Evolutionary conservation across 2,797 vertebrate genomes (phyloP).

Genomic region (Cetoscarus ocellatus): DNA sequence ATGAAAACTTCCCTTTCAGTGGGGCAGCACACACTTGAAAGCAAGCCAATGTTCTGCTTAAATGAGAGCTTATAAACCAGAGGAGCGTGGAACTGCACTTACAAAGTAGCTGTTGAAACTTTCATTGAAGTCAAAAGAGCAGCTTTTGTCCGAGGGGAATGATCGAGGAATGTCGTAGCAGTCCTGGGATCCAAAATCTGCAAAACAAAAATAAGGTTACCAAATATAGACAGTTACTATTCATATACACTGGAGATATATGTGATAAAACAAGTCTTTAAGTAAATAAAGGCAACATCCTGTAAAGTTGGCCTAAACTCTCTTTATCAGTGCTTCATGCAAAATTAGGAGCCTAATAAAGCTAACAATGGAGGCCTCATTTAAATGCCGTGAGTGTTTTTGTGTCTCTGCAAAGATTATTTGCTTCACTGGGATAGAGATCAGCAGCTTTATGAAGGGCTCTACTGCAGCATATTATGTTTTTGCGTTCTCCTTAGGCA

Average conservation of each 20-base stretch:
- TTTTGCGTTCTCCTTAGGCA: slow-evolving; percentile 39
- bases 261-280: neutral
- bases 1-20: neutral
- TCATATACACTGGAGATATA: neutral
- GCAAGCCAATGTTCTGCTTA: neutral
- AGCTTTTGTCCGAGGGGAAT: slow-evolving; percentile 94
- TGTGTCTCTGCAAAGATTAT: slow-evolving; percentile 22
- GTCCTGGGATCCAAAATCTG: slow-evolving; percentile 98
- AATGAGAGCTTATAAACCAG: neutral
- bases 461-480: slow-evolving; percentile 18
- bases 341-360: neutral
- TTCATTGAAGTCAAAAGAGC: slow-evolving; percentile 92
- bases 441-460: slow-evolving; percentile 12
- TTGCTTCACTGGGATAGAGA: neutral
- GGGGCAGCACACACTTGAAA: neutral
- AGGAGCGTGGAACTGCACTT: slow-evolving; percentile 79
- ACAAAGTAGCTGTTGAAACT: slow-evolving; percentile 97
- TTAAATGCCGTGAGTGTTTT: slow-evolving; percentile 8
- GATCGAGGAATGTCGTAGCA: slow-evolving; percentile 97
- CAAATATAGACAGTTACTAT: slow-evolving; percentile 1
- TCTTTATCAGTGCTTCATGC: neutral
- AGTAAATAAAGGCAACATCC: neutral
- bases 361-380: neutral
- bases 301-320: neutral
- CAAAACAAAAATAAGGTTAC: slow-evolving; percentile 61